These are phyloP conservation scores for Lineus longissimus DNA, from an alignment of 1,140 invertebrate genomes.

Conservation along the genomic window DNA sequence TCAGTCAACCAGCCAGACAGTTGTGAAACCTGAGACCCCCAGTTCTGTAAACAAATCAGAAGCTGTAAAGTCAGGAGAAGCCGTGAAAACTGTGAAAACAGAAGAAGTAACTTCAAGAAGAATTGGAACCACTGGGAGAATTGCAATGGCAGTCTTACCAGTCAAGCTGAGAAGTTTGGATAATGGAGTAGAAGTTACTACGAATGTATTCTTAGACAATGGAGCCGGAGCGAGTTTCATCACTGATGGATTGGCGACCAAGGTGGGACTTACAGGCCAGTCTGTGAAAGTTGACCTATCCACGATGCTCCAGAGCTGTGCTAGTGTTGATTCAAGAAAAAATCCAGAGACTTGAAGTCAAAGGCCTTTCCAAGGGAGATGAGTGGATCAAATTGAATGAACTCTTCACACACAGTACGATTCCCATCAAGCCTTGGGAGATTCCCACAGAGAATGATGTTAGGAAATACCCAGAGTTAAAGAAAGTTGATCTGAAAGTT, in stretches of 20 bases:
- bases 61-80: no score
- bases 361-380: not conserved
- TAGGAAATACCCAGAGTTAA: not conserved
- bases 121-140: not conserved
- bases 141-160: conserved; percentile 3
- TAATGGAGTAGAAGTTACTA: not conserved
- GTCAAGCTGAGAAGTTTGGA: not conserved
- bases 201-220: not conserved
- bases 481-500: conserved; percentile 1
- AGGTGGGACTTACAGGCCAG: not conserved
- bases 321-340: not conserved
- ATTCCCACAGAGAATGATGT: not conserved
- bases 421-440: not conserved
- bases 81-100: no score
- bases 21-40: no score
- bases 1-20: no score
- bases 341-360: not conserved
- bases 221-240: conserved; percentile 4
- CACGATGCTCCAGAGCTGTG: not conserved
- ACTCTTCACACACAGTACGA: not conserved
- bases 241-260: not conserved
- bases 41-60: no score
- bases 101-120: not conserved
- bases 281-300: not conserved
- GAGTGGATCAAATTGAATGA: not conserved